Evolutionary conservation across 1,140 invertebrate genomes (phyloP), one percentile per base, ranked within the genome.

Genomic region (Acyrthosiphon pisum): DNA sequence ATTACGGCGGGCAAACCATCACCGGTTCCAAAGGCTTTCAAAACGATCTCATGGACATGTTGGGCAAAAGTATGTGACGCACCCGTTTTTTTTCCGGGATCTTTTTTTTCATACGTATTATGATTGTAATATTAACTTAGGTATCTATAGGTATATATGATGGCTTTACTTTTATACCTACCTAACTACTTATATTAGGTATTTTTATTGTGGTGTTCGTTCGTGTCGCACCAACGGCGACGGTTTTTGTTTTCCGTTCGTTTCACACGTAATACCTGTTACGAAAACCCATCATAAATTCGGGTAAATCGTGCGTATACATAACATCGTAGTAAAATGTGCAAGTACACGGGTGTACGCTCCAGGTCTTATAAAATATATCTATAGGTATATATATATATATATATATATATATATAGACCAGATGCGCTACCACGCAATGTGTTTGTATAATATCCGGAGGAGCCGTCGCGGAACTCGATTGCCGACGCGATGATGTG

Each of bases 11-110:
- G 11, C 23, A 23, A 2, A 68, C 89, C 30, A 94, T 44, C 30
- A 95, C 95, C 56, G 94, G 95, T 94, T 94, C 95, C 93, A 94
- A 95, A 68, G 95, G 95, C 60, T 95, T 96, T 91, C 97, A 97
- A 93, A 97, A 96, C 94, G 96, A 97, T 93, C 96, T 98, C 93
- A 97, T 98, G 96, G 97, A 98, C 94, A 97, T 98, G 96, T 95
- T 98, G 94, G 97, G 97, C 93, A 96, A 97, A 97, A 98, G 97
- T 98, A 96, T 95, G 97, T 96, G 89, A 60, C 89, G 37, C 53
- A 22, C 37, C 35, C 87, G 48, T 23, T 35, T 88, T 53, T n/a
- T 18, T 35, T 1, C 44, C 8, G 20, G 50, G 41, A 35, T 2
- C 22, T 56, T 53, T 56, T 86, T 84, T 37, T 84, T 30, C 26